A percentile compares a stretch with the other conserved stretches of the same genome.
Evolutionary conservation across 2,797 vertebrate genomes (phyloP).

Genomic region (Muscicapa striata): DNA sequence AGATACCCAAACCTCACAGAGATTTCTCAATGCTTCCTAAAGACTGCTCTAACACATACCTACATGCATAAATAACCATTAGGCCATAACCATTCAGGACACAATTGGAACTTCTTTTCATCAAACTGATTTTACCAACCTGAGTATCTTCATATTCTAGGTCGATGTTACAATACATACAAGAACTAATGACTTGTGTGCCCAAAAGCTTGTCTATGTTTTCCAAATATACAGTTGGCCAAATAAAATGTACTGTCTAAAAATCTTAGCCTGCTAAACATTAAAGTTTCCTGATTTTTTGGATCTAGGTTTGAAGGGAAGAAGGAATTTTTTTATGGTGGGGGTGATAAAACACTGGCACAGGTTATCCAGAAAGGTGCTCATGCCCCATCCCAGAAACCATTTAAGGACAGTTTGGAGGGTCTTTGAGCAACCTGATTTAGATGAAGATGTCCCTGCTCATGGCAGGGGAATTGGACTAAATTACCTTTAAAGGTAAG

Average conservation of each 20-base stretch:
- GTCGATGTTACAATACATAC: background rate
- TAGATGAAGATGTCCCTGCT: background rate
- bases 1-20: background rate
- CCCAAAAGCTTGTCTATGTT: background rate
- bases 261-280: background rate
- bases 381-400: background rate
- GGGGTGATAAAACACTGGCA: background rate
- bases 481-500: background rate
- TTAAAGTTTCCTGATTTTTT: background rate
- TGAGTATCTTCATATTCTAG: background rate
- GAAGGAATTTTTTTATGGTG: fast-evolving
- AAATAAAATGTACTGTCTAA: background rate
- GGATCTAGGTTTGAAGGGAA: background rate
- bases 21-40: background rate
- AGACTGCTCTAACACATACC: background rate
- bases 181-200: background rate
- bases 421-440: background rate
- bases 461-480: background rate
- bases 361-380: background rate
- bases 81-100: background rate
- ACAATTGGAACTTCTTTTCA: background rate
- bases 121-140: background rate
- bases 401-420: background rate
- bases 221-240: background rate
- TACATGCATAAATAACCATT: background rate